These are phyloP conservation scores for Acanthochromis polyacanthus DNA, from an alignment of 2,113 vertebrate genomes.

Conservation along the genomic window DNA sequence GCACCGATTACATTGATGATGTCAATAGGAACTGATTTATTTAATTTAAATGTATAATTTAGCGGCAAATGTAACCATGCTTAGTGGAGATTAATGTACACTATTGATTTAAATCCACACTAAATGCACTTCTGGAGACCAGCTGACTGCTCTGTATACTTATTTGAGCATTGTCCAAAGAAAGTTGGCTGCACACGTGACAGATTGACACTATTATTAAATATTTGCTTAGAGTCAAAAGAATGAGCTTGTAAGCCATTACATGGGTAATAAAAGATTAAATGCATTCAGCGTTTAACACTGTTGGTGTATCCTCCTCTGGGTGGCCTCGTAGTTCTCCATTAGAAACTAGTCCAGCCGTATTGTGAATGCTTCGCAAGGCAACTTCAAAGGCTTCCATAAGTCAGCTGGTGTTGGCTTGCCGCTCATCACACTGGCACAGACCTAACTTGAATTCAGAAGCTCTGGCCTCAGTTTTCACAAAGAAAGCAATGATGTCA, in stretches of 20 bases:
- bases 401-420: slow-evolving; percentile 70
- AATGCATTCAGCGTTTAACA: slow-evolving; percentile 26
- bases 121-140: slow-evolving; percentile 12
- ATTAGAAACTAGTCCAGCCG: slow-evolving; percentile 11
- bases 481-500: slow-evolving; percentile 76
- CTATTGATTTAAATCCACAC: slow-evolving; percentile 5
- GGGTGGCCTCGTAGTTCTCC: slow-evolving; percentile 57
- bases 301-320: slow-evolving; percentile 8
- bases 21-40: neutral
- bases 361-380: slow-evolving; percentile 11
- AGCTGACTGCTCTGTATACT: neutral
- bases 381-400: slow-evolving; percentile 64
- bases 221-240: slow-evolving; percentile 45
- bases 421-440: slow-evolving; percentile 57
- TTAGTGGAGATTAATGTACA: neutral
- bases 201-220: slow-evolving; percentile 24
- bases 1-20: neutral
- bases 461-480: slow-evolving; percentile 55
- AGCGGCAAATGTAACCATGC: neutral
- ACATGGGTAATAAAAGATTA: slow-evolving; percentile 56
- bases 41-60: neutral
- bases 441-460: slow-evolving; percentile 51
- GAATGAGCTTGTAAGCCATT: slow-evolving; percentile 26
- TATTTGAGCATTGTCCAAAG: slow-evolving; percentile 21
- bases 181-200: slow-evolving; percentile 32